phyloP scores from a whole-genome alignment of 2,113 vertebrate genomes.

The Casuarius casuarius region DNA sequence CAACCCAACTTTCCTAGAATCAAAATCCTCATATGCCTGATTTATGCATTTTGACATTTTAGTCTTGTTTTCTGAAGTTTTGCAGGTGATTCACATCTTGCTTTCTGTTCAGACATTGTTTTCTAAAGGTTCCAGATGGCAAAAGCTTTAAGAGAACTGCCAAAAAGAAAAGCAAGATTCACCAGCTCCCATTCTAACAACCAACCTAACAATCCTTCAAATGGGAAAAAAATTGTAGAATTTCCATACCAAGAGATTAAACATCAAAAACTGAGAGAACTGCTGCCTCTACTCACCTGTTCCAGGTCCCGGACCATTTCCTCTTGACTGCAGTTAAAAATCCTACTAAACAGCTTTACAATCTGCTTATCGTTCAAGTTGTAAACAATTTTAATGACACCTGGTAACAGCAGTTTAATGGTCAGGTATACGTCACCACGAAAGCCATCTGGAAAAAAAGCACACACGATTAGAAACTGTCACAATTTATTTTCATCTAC shows the following conservation, averaged over 20 bases:
- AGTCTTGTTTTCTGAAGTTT: not conserved
- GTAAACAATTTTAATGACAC: constrained; percentile 95
- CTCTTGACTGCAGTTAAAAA: constrained; percentile 91
- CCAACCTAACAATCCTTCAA: not conserved
- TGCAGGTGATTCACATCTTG: not conserved
- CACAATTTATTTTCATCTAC: not conserved
- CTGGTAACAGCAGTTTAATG: constrained; percentile 93
- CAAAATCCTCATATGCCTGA: not conserved
- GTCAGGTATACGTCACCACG: constrained; percentile 93
- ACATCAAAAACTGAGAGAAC: not conserved
- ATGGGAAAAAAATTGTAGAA: not conserved
- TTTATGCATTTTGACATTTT: not conserved
- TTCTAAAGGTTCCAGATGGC: not conserved
- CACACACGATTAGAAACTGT: not conserved
- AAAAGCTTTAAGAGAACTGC: not conserved
- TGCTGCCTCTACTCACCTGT: constrained; percentile 82
- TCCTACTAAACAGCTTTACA: constrained; percentile 95
- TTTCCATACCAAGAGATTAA: not conserved
- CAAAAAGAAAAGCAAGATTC: not conserved
- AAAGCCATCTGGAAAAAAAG: constrained; percentile 86
- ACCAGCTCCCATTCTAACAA: not conserved
- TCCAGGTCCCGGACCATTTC: constrained; percentile 95
- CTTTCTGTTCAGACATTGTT: not conserved
- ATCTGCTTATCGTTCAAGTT: constrained; percentile 99
- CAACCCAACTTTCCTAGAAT: not conserved